A percentile compares a stretch with the other conserved stretches of the same genome.
Evolutionary conservation across 2,888 invertebrate genomes (phyloP).

Genomic region (Dryocosmus kuriphilus): DNA sequence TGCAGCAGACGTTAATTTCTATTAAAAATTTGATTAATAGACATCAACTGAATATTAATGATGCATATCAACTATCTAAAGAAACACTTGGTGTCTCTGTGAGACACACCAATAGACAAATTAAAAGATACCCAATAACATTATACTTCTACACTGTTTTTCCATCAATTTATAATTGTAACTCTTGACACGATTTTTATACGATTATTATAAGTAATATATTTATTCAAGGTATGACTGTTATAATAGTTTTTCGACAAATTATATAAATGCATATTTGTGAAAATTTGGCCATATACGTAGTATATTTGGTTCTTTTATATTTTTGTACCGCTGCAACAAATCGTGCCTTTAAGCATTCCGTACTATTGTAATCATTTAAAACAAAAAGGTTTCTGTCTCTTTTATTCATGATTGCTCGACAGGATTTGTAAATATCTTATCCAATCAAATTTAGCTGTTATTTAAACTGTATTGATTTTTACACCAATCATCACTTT

Average conservation of each 20-base stretch:
- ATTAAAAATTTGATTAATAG: background rate
- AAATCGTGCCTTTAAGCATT: slow-evolving; percentile 70
- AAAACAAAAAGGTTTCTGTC: slow-evolving; percentile 3
- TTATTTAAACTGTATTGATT: slow-evolving; percentile 35
- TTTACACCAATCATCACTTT: slow-evolving; percentile 17
- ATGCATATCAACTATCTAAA: slow-evolving; percentile 10
- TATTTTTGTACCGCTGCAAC: slow-evolving; percentile 70
- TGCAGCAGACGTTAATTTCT: slow-evolving; percentile 4
- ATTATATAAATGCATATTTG: slow-evolving; percentile 48
- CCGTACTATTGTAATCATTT: slow-evolving; percentile 48
- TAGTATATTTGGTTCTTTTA: slow-evolving; percentile 61
- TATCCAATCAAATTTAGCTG: slow-evolving; percentile 29
- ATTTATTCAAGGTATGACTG: slow-evolving; percentile 55
- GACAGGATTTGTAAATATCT: slow-evolving; percentile 30
- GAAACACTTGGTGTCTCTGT: slow-evolving; percentile 59
- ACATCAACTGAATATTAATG: slow-evolving; percentile 34
- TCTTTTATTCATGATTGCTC: slow-evolving; percentile 20
- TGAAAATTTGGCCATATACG: slow-evolving; percentile 27
- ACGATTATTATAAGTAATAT: slow-evolving; percentile 38
- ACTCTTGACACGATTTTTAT: slow-evolving; percentile 44
- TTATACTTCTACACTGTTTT: slow-evolving; percentile 51
- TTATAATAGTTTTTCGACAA: slow-evolving; percentile 56
- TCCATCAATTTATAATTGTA: slow-evolving; percentile 49
- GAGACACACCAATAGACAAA: slow-evolving; percentile 55
- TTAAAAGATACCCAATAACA: slow-evolving; percentile 47